Evolutionary conservation across 2,797 vertebrate species (phyloP), one percentile per base, ranked within the genome.

Genomic region (Leptoclinus maculatus): DNA sequence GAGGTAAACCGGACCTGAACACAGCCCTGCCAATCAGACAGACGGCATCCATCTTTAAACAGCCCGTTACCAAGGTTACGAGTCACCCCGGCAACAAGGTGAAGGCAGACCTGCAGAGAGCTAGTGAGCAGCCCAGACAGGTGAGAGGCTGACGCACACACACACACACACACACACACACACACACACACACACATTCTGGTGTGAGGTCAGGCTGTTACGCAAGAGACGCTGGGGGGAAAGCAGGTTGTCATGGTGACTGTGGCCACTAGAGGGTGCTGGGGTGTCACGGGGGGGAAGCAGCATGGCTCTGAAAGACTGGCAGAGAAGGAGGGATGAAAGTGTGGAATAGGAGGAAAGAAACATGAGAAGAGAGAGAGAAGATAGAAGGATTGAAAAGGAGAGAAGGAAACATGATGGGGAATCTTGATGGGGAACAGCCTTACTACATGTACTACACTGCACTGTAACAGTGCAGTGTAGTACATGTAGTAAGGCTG

Each of bases 1-100:
- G 96, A 74, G 91, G 92, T 2, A 94, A 93, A 96, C 97, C 93
- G 85, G 97, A 99, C 91, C 93, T 99, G 82, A 98, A 98, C 90
- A 99, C 97, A 4, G 94, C 96, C 10, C 94, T 99, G 72, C 97
- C 97, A 16, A 98, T 99, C 88, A 94, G 97, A 87, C 97, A 99
- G 82, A 99, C 97, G 0, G 97, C 97, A 0, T 98, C 97, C 41
- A 99, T 99, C 92, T 99, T 98, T 88, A 98, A 98, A 85, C 97
- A 99, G 81, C 97, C 97, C 0, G 97, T 99, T 88, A 99, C 97
- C 92, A 99, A 98, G 96, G 96, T 99, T 45, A 97, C 97, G 5
- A 96, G 96, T 87, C 97, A 99, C 75, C 97, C 97, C 0, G 95
- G 84, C 76, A 99, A 98, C 93, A 99, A 98, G 92, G 97, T 99